A percentile compares a stretch with the other conserved stretches of the same genome.
phyloP scores from a whole-genome alignment of 2,888 invertebrate genomes.

The Auanema sp. region DNA sequence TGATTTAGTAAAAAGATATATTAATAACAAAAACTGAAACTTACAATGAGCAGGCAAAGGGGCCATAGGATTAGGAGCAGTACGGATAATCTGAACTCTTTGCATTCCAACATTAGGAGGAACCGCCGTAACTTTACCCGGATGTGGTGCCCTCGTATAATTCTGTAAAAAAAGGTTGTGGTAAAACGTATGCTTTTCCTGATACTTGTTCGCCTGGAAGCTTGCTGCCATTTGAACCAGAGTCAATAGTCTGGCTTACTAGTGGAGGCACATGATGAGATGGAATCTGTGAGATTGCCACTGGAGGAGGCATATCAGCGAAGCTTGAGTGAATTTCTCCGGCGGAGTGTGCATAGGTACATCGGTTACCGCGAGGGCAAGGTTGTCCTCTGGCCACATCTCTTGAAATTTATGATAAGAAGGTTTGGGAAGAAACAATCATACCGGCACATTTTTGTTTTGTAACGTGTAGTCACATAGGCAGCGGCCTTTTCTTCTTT shows the following conservation, averaged over 20 bases:
- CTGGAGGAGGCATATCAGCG: neutral
- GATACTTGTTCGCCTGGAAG: too few species aligned
- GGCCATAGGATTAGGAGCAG: too few species aligned
- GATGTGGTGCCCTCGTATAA: too few species aligned
- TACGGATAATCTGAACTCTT: too few species aligned
- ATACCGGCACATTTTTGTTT: constrained; percentile 46
- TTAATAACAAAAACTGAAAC: too few species aligned
- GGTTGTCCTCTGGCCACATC: constrained; percentile 79
- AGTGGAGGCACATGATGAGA: neutral
- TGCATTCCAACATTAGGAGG: too few species aligned
- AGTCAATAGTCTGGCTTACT: neutral
- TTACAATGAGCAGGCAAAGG: too few species aligned
- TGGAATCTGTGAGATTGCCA: neutral
- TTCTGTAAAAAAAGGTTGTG: too few species aligned
- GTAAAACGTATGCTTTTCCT: too few species aligned
- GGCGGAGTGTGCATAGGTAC: constrained; percentile 88
- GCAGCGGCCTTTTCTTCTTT: constrained; percentile 5
- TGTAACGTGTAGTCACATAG: constrained; percentile 24
- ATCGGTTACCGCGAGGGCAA: constrained; percentile 83
- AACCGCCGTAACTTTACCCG: too few species aligned
- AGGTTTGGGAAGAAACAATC: too few species aligned
- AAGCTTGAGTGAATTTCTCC: constrained; percentile 73
- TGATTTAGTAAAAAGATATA: too few species aligned
- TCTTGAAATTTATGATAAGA: constrained; percentile 65
- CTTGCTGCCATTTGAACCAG: neutral